Evolutionary conservation across 2,888 invertebrate species (phyloP).

Genomic region (Lasioglossum leucozonium): DNA sequence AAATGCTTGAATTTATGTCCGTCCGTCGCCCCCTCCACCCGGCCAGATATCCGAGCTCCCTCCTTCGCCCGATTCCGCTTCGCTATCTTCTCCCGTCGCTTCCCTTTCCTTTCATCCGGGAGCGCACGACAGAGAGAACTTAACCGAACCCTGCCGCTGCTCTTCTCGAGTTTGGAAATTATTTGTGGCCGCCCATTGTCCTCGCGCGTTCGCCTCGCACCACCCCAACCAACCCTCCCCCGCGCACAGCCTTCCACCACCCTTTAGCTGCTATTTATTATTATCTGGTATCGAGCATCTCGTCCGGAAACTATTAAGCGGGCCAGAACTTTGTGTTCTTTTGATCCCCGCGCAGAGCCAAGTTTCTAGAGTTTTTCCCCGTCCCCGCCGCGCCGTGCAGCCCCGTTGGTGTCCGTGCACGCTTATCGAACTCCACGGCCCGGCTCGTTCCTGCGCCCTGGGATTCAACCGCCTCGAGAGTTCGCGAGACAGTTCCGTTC

Average conservation of each 20-base stretch:
- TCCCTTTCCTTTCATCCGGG: slow-evolving; percentile 54
- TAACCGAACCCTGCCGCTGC: slow-evolving; percentile 63
- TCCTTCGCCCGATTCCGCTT: slow-evolving; percentile 43
- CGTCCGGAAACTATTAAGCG: slow-evolving; percentile 67
- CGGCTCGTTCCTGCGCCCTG: neutral
- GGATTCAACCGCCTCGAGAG: slow-evolving; percentile 1
- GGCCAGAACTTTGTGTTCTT: slow-evolving; percentile 68
- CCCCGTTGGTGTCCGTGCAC: neutral
- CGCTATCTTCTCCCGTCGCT: slow-evolving; percentile 48
- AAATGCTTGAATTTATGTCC: slow-evolving; percentile 79
- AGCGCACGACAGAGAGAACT: slow-evolving; percentile 59
- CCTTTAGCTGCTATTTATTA: slow-evolving; percentile 78
- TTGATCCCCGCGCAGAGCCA: slow-evolving; percentile 51
- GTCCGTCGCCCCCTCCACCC: slow-evolving; percentile 65
- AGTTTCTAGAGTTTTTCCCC: slow-evolving; percentile 50
- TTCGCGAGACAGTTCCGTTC: neutral
- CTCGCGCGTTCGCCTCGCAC: slow-evolving; percentile 51
- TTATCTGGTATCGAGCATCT: slow-evolving; percentile 77
- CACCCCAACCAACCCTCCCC: too few species aligned
- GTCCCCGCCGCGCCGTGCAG: neutral
- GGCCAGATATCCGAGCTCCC: slow-evolving; percentile 33
- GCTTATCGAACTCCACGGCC: slow-evolving; percentile 27
- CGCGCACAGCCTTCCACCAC: neutral
- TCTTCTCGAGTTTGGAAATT: slow-evolving; percentile 72
- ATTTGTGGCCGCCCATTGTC: slow-evolving; percentile 74